Evolutionary conservation across 53 echinoderm and acorn worm genomes (phyloP).

Genomic region (Holothuria leucospilota): DNA sequence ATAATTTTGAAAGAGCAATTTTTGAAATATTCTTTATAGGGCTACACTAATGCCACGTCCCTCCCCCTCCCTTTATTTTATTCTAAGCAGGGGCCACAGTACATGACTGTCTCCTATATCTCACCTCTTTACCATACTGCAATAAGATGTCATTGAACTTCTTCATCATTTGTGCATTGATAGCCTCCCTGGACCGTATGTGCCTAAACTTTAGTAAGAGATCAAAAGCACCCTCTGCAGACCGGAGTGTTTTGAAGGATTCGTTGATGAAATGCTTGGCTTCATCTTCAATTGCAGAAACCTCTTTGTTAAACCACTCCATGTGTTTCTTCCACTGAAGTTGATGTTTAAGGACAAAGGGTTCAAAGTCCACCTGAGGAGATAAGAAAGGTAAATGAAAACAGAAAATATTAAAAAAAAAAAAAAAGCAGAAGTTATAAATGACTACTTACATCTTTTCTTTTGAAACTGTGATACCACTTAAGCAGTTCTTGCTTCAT

Average conservation of each 20-base stretch:
- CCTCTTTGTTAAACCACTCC: constrained; percentile 99
- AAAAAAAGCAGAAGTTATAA: neutral
- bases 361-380: constrained; percentile 90
- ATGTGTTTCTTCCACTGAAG: constrained; percentile 97
- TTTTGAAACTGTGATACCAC: neutral
- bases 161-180: constrained; percentile 99
- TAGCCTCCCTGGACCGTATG: constrained; percentile 94
- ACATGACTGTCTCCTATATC: neutral
- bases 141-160: constrained; percentile 98
- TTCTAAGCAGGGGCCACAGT: too few relatives aligned
- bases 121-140: constrained; percentile 99
- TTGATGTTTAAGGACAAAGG: constrained; percentile 92
- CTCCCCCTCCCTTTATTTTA: too few relatives aligned
- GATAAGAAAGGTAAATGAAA: neutral
- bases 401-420: too few relatives aligned
- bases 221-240: constrained; percentile 97
- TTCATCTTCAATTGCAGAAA: constrained; percentile 95
- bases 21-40: too few relatives aligned
- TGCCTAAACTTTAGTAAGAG: constrained; percentile 97
- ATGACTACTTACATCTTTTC: neutral
- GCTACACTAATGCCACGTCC: too few relatives aligned
- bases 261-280: constrained; percentile 99
- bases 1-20: too few relatives aligned
- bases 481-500: constrained; percentile 50
- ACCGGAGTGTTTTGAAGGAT: constrained; percentile 97